Evolutionary conservation across 1,140 invertebrate species (phyloP).

Genomic region (Fopius arisanus): DNA sequence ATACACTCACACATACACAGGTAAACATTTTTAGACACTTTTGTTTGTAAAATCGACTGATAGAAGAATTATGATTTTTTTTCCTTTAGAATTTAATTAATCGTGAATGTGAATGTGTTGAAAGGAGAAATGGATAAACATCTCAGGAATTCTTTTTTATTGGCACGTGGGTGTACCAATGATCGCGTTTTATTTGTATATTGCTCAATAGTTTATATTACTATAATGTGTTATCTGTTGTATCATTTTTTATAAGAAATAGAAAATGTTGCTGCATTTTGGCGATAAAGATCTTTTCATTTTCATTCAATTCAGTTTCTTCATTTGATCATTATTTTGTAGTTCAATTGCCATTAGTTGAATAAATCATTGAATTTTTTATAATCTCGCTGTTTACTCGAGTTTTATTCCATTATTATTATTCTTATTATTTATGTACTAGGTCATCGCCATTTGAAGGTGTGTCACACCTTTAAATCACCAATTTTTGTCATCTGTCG

Average conservation of each 20-base stretch:
- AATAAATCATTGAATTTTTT: neutral
- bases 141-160: slow-evolving; percentile 57
- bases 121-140: neutral
- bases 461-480: too few species aligned
- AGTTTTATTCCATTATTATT: too few species aligned
- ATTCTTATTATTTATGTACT: too few species aligned
- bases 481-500: slow-evolving; percentile 48
- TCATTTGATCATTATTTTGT: neutral
- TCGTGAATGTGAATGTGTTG: neutral
- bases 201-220: slow-evolving; percentile 66
- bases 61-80: slow-evolving; percentile 8
- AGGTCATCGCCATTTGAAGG: too few species aligned
- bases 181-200: slow-evolving; percentile 65
- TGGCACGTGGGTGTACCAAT: slow-evolving; percentile 56
- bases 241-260: slow-evolving; percentile 67
- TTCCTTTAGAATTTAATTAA: neutral
- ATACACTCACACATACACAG: slow-evolving; percentile 36
- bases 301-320: slow-evolving; percentile 10
- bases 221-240: slow-evolving; percentile 66
- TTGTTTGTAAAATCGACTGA: neutral
- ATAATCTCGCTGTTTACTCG: too few species aligned
- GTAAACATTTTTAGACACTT: neutral
- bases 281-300: slow-evolving; percentile 30
- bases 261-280: slow-evolving; percentile 65
- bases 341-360: neutral